These are phyloP conservation scores for Drosophila heteroneura DNA, from an alignment of 2,888 invertebrate genomes.

Conservation along the genomic window DNA sequence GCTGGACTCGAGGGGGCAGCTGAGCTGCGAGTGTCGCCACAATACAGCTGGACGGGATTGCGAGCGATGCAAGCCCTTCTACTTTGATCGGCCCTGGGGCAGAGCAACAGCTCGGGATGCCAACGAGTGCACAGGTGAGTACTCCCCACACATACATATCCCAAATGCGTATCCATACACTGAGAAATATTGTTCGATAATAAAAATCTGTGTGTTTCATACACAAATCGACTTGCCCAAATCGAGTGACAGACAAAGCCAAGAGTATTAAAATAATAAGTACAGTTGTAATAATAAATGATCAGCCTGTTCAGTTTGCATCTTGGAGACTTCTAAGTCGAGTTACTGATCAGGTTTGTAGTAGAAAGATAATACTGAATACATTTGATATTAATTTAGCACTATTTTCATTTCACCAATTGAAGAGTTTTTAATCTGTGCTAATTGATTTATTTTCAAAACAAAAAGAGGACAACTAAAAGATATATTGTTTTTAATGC, in stretches of 20 bases:
- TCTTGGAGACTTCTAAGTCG: not conserved
- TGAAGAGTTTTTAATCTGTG: not conserved
- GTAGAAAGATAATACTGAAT: not conserved
- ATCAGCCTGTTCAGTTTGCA: not conserved
- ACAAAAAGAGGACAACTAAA: not conserved
- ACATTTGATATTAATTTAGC: not conserved
- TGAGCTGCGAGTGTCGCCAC: conserved; percentile 98
- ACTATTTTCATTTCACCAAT: not conserved
- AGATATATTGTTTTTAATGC: not conserved
- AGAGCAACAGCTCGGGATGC: conserved; percentile 97
- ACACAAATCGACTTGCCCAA: too few relatives aligned
- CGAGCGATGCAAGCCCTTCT: conserved; percentile 99
- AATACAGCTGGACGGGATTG: conserved; percentile 99
- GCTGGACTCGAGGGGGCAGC: conserved; percentile 83
- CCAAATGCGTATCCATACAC: not conserved
- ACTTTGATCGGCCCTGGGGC: conserved; percentile 99
- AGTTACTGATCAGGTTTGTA: not conserved
- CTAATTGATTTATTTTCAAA: not conserved
- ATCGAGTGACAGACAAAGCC: not conserved
- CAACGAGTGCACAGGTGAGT: conserved; percentile 99
- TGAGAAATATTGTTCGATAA: not conserved
- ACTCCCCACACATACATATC: not conserved
- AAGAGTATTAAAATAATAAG: not conserved
- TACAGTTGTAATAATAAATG: not conserved
- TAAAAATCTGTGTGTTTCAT: not conserved